phyloP scores from a whole-genome alignment of 2,888 invertebrate genomes.

The Zhuqinia jingwanae region DNA sequence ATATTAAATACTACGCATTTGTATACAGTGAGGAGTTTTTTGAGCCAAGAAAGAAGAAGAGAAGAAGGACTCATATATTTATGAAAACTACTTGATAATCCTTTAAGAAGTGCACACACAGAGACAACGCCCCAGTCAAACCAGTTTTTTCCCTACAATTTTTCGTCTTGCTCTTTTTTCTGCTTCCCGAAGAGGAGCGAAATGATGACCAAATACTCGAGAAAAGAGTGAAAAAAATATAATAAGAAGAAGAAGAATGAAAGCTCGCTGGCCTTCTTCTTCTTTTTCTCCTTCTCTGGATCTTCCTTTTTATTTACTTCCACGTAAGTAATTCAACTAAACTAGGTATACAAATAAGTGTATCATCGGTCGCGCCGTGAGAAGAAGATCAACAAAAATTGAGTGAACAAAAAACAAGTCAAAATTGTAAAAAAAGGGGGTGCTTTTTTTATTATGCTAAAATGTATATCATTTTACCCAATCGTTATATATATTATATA shows the following conservation, averaged over 20 bases:
- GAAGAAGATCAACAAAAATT: constrained; percentile 50
- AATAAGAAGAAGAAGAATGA: constrained; percentile 29
- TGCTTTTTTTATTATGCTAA: constrained; percentile 62
- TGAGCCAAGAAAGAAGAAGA: constrained; percentile 18
- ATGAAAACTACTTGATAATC: constrained; percentile 47
- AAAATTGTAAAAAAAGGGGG: constrained; percentile 25
- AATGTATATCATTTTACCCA: constrained; percentile 56
- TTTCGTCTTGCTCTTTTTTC: constrained; percentile 33
- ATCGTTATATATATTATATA: no score
- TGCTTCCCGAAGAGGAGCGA: constrained; percentile 49
- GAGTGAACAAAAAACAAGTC: constrained; percentile 30
- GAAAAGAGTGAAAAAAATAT: constrained; percentile 51
- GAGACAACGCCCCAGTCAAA: constrained; percentile 79
- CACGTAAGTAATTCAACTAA: neutral
- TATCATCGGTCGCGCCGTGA: constrained; percentile 41
- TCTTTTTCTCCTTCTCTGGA: no score
- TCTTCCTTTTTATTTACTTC: constrained; percentile 33
- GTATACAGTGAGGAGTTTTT: no score
- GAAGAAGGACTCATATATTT: constrained; percentile 17
- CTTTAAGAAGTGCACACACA: constrained; percentile 59
- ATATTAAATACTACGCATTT: constrained; percentile 2
- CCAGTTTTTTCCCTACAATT: constrained; percentile 75
- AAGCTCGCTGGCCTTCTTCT: constrained; percentile 12
- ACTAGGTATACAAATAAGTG: constrained; percentile 9
- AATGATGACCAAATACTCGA: constrained; percentile 41